Conservation (phyloP, 2,797 vertebrate genomes). For the Forpus xanthops region DNA sequence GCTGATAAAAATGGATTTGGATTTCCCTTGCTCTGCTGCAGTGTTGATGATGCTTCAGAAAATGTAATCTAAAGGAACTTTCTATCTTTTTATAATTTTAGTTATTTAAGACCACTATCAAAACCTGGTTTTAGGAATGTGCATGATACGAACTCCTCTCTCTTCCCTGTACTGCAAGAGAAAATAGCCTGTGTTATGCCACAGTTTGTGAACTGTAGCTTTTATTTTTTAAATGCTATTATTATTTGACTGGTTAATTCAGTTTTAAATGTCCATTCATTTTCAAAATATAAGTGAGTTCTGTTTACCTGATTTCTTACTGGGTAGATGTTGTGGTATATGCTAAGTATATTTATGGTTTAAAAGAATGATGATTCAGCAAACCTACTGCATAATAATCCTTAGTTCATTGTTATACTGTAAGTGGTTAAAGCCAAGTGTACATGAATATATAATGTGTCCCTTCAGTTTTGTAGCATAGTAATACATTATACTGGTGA, state of each 20-base stretch:
- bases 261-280: conserved; percentile 10
- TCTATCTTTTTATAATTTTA: neutral
- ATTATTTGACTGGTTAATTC: conserved; percentile 27
- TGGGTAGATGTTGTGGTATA: conserved; percentile 13
- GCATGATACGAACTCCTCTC: neutral
- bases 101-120: neutral
- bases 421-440: conserved; percentile 61
- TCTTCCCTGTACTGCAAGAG: neutral
- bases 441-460: conserved; percentile 61
- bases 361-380: conserved; percentile 54
- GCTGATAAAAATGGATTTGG: neutral
- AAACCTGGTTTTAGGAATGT: neutral
- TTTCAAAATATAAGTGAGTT: conserved; percentile 3
- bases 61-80: neutral
- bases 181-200: neutral
- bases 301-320: conserved; percentile 11
- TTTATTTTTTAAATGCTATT: neutral
- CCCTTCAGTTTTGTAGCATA: conserved; percentile 59
- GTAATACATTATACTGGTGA: conserved; percentile 61
- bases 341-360: conserved; percentile 53
- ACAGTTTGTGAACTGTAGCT: neutral
- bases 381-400: conserved; percentile 51
- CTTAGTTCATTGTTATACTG: conserved; percentile 51
- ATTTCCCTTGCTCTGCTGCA: neutral
- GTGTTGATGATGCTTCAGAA: neutral